Base-by-base conservation (phyloP, 1,140 invertebrate genomes). In the Coptotermes formosanus region DNA sequence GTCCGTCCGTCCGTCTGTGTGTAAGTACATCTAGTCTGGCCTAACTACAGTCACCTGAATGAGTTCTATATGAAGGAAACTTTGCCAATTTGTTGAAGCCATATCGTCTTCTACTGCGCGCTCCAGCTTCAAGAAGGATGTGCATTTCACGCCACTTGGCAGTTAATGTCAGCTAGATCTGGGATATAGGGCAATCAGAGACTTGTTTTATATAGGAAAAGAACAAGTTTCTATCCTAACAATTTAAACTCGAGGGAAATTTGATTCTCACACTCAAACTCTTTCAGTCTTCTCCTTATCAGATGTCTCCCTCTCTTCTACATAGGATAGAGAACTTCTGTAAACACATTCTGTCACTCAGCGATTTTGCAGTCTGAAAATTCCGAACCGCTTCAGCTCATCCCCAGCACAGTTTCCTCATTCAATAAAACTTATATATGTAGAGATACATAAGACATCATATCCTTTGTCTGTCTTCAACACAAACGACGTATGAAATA, bases 71-170 rank as follows among this genome's bases (percentile, higher is more conserved):
- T 83, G 82, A 44, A 83, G 82, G 43, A 83, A 83, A 83, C 82
- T 83, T 83, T 83, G 82, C 38, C 82, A 83, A 83, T 83, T 83
- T 83, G 82, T 83, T 83, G 82, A 43, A 43, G 82, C 38, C 48
- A 25, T 25, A 7, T 32, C 43, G 32, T 83, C 82, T 52, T 52
- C 43, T 43, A 32, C 23, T 9, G 8, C 11, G 19, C 82, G 43
- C 8, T 43, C 48, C 43, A 83, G 16, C 38, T 83, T 32, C 48
- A 43, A 44, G 48, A 45, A 25, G 82, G 82, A 83, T 32, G 82
- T 38, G 82, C 82, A 38, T 16, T 55, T 55, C 52, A 55, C 52
- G 52, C 52, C 19, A 55, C 14, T 55, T 19, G 1, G 19, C 52
- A 55, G 52, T 55, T 55, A 55, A 55, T 55, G 64, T 75, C 64